phyloP scores from a whole-genome alignment of 1,140 invertebrate genomes.

The Drosophila saltans region DNA sequence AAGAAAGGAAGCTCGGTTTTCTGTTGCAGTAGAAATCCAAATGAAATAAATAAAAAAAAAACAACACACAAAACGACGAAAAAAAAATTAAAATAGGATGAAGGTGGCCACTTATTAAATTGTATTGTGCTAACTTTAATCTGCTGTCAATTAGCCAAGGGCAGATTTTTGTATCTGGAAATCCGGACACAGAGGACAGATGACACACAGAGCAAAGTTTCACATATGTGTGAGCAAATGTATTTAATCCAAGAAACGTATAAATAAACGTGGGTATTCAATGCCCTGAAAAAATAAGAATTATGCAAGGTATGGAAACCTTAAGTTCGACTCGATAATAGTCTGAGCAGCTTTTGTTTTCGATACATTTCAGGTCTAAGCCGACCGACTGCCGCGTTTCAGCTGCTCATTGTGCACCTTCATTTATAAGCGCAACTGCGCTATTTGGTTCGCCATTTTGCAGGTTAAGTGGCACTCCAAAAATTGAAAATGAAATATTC shows the following conservation, averaged over 20 bases:
- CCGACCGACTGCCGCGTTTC: background rate
- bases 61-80: background rate
- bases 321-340: too few relatives aligned
- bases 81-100: background rate
- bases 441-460: constrained; percentile 1
- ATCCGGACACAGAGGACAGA: too few relatives aligned
- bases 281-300: background rate
- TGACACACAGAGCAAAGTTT: too few relatives aligned
- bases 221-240: too few relatives aligned
- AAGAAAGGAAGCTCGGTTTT: background rate
- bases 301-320: background rate
- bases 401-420: constrained; percentile 4
- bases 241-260: too few relatives aligned
- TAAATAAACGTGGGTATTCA: too few relatives aligned
- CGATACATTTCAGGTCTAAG: background rate
- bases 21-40: background rate
- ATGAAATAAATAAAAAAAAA: background rate
- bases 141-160: constrained; percentile 40
- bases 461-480: constrained; percentile 8
- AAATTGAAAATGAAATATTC: background rate
- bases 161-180: background rate
- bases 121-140: constrained; percentile 48
- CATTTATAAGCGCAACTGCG: background rate
- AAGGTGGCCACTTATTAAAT: constrained; percentile 30
- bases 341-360: too few relatives aligned